These are phyloP conservation scores for Phenganax subtilis DNA, from an alignment of 92 coral and sea anemone species.

Conservation along the genomic window DNA sequence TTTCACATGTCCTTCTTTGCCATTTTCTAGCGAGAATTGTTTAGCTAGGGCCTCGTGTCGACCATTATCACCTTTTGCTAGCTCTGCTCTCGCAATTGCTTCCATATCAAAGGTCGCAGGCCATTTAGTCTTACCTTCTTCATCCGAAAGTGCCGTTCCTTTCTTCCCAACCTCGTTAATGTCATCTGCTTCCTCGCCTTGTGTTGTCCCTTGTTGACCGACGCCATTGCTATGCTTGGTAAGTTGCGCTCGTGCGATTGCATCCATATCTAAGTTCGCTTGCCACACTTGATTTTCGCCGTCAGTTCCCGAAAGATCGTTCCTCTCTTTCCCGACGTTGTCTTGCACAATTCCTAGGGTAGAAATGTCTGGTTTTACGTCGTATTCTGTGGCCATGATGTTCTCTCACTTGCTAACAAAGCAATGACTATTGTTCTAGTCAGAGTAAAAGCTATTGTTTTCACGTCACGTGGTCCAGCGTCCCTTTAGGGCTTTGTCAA, in stretches of 20 bases:
- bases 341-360: constrained; percentile 27
- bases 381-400: constrained; percentile 37
- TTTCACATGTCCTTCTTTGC: constrained; percentile 79
- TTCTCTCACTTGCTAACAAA: constrained; percentile 20
- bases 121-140: constrained; percentile 6
- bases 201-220: background rate
- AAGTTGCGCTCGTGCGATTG: constrained; percentile 13
- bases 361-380: constrained; percentile 13
- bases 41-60: constrained; percentile 5
- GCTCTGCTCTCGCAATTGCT: constrained; percentile 16
- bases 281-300: constrained; percentile 16
- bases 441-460: constrained; percentile 26
- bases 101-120: constrained; percentile 28
- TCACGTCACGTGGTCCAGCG: constrained; percentile 20
- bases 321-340: constrained; percentile 25
- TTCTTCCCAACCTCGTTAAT: constrained; percentile 17
- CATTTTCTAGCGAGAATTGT: constrained; percentile 13
- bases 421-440: constrained; percentile 42
- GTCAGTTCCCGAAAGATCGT: background rate
- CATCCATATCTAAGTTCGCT: constrained; percentile 18
- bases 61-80: constrained; percentile 1
- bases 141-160: background rate
- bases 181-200: constrained; percentile 9
- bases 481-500: constrained; percentile 32
- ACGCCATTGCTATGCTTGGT: constrained; percentile 24